A percentile compares a stretch with the other conserved stretches of the same genome.
Conservation (phyloP, 2,113 vertebrate species). For the Marcusenius ussheri region DNA sequence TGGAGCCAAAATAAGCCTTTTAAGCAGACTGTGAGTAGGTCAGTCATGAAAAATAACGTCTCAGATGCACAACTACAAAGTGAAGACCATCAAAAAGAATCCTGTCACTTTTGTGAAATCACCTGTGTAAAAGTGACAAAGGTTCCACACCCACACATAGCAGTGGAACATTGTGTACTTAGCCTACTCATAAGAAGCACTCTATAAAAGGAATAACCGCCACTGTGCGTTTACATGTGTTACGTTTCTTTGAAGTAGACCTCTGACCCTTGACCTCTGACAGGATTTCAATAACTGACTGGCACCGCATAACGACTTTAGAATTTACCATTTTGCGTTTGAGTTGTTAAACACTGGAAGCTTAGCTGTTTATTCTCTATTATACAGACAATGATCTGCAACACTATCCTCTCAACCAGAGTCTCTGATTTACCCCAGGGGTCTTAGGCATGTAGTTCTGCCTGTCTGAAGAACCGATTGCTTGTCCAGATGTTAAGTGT, state of each 20-base stretch:
- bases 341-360: not conserved
- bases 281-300: slow-evolving; percentile 43
- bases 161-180: not conserved
- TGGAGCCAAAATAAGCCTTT: not conserved
- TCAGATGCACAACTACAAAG: not conserved
- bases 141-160: not conserved
- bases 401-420: not conserved
- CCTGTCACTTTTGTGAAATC: not conserved
- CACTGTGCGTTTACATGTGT: not conserved
- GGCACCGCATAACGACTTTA: slow-evolving; percentile 17
- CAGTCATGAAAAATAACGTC: not conserved
- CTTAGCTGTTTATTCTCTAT: slow-evolving; percentile 22
- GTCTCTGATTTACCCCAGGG: slow-evolving; percentile 15
- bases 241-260: slow-evolving; percentile 23
- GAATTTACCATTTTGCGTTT: not conserved
- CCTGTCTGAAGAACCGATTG: slow-evolving; percentile 44
- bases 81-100: not conserved
- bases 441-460: slow-evolving; percentile 37
- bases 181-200: not conserved
- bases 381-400: slow-evolving; percentile 26
- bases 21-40: not conserved
- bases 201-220: not conserved
- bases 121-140: not conserved
- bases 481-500: slow-evolving; percentile 57
- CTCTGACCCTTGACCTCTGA: slow-evolving; percentile 38